These are phyloP conservation scores for Caenorhabditis sp. DNA, from an alignment of 2,888 invertebrate genomes.

Conservation along the genomic window DNA sequence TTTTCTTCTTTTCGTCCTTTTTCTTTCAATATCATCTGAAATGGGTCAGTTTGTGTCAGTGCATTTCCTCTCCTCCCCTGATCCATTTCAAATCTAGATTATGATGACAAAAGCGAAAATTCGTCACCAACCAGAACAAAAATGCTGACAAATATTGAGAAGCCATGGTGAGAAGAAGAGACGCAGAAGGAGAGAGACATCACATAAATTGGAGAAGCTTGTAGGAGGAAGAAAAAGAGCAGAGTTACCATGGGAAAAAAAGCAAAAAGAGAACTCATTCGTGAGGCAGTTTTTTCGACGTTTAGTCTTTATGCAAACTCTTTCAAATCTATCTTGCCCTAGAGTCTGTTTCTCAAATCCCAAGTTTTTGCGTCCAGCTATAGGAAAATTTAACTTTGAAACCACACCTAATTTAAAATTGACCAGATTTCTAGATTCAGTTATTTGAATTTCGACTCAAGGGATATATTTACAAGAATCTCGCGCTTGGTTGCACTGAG, in stretches of 20 bases:
- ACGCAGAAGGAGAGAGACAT: constrained; percentile 29
- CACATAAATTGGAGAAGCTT: constrained; percentile 49
- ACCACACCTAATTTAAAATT: no score
- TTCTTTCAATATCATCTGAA: constrained; percentile 17
- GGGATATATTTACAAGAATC: no score
- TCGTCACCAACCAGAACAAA: constrained; percentile 41
- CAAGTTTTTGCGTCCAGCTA: no score
- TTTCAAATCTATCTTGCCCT: no score
- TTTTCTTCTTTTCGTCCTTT: background rate
- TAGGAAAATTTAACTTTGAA: no score
- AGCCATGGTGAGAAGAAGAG: constrained; percentile 20
- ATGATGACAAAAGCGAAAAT: constrained; percentile 58
- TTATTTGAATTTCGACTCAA: no score
- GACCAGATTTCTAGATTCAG: no score
- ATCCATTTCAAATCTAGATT: constrained; percentile 21
- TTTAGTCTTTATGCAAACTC: background rate
- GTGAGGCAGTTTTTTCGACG: constrained; percentile 1
- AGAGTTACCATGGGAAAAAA: constrained; percentile 51
- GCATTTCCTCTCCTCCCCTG: background rate
- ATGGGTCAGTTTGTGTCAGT: background rate
- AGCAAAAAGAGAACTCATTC: constrained; percentile 12
- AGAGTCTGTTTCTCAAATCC: no score
- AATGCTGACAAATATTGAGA: constrained; percentile 63
- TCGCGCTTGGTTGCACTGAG: no score
- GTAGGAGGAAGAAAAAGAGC: constrained; percentile 17